Percentiles rank a stretch among this genome's conserved stretches.
Conservation (phyloP, 2,797 vertebrate species). For the Molossus alvarezi region DNA sequence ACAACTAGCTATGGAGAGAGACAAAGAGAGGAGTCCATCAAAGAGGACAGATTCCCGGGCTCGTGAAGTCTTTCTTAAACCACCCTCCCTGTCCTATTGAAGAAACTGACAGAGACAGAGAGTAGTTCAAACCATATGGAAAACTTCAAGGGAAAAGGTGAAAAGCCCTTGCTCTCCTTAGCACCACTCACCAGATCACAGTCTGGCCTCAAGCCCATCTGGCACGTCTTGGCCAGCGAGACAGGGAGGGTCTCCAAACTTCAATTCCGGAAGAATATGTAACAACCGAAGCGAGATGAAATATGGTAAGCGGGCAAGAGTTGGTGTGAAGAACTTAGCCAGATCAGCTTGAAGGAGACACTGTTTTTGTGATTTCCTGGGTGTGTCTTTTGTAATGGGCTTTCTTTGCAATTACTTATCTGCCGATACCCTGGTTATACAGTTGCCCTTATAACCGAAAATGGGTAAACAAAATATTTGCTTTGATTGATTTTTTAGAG, state of each 20-base stretch:
- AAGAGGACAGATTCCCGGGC: background rate
- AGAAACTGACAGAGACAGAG: background rate
- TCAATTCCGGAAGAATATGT: background rate
- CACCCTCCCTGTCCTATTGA: background rate
- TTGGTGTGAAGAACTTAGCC: background rate
- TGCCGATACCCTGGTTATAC: slow-evolving; percentile 7
- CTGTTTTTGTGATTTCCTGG: background rate
- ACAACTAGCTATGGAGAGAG: background rate
- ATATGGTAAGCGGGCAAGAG: background rate
- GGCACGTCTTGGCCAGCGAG: background rate
- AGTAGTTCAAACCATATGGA: background rate
- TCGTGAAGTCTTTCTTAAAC: background rate
- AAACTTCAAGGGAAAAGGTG: background rate
- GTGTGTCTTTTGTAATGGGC: slow-evolving; percentile 1
- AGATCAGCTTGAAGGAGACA: background rate
- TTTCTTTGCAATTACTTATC: background rate
- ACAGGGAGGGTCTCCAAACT: background rate
- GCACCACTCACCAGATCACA: background rate
- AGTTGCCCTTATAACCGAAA: slow-evolving; percentile 15
- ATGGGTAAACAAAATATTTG: too few species aligned
- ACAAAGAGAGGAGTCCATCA: background rate
- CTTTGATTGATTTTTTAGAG: too few species aligned
- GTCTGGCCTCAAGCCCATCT: background rate
- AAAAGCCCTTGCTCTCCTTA: fast-evolving
- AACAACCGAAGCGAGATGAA: background rate